These are phyloP conservation scores for Aspidiotus destructor DNA, from an alignment of 2,888 invertebrate genomes.

Conservation along the genomic window DNA sequence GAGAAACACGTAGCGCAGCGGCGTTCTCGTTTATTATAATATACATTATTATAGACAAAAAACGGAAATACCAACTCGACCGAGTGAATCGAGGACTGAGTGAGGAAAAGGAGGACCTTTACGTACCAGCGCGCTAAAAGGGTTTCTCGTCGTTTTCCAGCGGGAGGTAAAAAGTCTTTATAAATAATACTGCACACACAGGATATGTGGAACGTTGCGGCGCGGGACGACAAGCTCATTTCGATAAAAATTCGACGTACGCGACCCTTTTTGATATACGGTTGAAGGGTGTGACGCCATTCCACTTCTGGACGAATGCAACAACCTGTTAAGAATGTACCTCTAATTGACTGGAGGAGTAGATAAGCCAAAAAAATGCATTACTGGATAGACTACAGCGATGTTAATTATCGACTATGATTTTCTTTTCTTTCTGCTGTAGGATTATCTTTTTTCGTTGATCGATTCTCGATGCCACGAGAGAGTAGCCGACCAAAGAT, in stretches of 20 bases:
- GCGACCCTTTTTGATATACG: not conserved
- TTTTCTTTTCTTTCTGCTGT: too few species aligned
- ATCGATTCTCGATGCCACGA: too few species aligned
- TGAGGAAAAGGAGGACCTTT: not conserved
- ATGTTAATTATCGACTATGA: too few species aligned
- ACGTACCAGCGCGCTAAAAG: not conserved
- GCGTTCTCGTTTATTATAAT: too few species aligned
- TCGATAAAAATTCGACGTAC: not conserved
- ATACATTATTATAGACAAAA: not conserved
- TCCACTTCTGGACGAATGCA: not conserved
- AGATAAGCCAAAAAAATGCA: too few species aligned
- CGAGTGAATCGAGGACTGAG: not conserved
- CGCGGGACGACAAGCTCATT: not conserved
- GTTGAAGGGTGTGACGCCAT: not conserved
- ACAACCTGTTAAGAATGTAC: not conserved
- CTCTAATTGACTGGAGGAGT: not conserved
- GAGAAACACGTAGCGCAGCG: too few species aligned
- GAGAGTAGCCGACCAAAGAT: too few species aligned
- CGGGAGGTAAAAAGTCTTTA: not conserved
- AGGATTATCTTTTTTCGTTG: too few species aligned
- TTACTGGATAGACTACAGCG: too few species aligned
- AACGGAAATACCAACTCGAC: conserved; percentile 14
- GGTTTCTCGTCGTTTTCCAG: conserved; percentile 3
- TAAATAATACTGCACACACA: not conserved
- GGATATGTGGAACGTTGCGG: not conserved